These are phyloP conservation scores for Caenorhabditis panamensis DNA, from an alignment of 2,888 invertebrate species.

Conservation along the genomic window DNA sequence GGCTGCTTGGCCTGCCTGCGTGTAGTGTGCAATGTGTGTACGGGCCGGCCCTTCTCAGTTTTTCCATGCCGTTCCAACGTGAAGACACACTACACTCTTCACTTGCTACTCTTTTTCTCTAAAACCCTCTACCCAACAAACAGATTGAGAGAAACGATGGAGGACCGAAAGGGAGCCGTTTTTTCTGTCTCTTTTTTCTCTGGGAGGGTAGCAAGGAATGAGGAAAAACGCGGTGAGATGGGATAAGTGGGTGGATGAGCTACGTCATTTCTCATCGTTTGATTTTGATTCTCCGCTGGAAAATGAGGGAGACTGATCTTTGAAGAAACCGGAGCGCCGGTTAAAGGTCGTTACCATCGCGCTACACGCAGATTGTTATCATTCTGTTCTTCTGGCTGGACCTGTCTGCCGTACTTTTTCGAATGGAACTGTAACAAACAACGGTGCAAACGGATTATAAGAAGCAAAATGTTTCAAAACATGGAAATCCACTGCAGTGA, in stretches of 20 bases:
- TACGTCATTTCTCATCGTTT: conserved; percentile 54
- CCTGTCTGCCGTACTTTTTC: neutral
- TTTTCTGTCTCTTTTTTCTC: conserved; percentile 20
- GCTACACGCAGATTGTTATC: conserved; percentile 29
- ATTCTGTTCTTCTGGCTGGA: neutral
- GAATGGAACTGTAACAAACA: neutral
- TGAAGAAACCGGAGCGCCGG: conserved; percentile 9
- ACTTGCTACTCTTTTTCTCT: conserved; percentile 27
- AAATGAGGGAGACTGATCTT: conserved; percentile 22
- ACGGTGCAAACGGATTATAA: too few species aligned
- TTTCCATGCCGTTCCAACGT: conserved; percentile 53
- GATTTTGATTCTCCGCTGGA: conserved; percentile 22
- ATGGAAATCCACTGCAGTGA: too few species aligned
- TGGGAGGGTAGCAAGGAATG: conserved; percentile 22
- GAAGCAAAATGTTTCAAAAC: too few species aligned
- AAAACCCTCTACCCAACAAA: conserved; percentile 25
- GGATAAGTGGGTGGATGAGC: conserved; percentile 51
- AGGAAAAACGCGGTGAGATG: conserved; percentile 16
- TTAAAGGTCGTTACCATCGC: neutral
- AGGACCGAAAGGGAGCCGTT: conserved; percentile 23
- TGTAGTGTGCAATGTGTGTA: conserved; percentile 51
- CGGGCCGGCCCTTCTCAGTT: conserved; percentile 10
- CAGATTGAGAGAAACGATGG: conserved; percentile 23
- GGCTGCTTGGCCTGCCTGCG: conserved; percentile 19
- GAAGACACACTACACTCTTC: conserved; percentile 41